phyloP scores from a whole-genome alignment of 2,888 invertebrate genomes.

The Yponomeuta sedellus region DNA sequence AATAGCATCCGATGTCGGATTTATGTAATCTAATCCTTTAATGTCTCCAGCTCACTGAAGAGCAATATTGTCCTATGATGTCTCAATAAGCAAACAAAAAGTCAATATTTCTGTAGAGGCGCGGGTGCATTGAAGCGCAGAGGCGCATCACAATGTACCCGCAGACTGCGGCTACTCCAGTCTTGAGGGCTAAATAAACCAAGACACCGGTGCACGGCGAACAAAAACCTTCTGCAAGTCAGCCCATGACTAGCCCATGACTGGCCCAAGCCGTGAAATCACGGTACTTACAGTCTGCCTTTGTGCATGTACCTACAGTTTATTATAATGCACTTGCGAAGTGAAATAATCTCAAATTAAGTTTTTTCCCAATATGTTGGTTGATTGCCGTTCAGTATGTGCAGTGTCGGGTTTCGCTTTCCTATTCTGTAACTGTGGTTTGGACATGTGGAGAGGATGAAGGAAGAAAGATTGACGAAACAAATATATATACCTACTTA shows the following conservation, averaged over 20 bases:
- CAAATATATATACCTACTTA: no score
- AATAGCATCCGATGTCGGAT: not conserved
- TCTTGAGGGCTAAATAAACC: slow-evolving; percentile 19
- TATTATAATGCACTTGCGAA: no score
- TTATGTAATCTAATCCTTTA: not conserved
- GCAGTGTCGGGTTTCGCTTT: no score
- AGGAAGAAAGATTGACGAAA: no score
- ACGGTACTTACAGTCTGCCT: no score
- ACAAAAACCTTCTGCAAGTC: slow-evolving; percentile 1
- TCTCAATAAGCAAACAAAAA: slow-evolving; percentile 49
- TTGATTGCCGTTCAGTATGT: no score
- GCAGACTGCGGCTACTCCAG: slow-evolving; percentile 50
- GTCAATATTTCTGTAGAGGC: slow-evolving; percentile 30
- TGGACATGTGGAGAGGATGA: no score
- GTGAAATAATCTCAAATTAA: no score
- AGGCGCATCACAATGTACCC: slow-evolving; percentile 50
- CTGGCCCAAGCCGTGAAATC: not conserved
- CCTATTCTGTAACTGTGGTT: no score
- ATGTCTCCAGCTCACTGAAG: not conserved
- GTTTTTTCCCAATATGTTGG: no score
- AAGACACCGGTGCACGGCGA: not conserved
- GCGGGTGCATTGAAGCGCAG: slow-evolving; percentile 40
- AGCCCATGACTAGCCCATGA: slow-evolving; percentile 1
- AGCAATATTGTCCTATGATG: slow-evolving; percentile 18
- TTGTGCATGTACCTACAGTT: no score